Conservation (phyloP, 2,113 vertebrate species). For the Peromyscus californicus region DNA sequence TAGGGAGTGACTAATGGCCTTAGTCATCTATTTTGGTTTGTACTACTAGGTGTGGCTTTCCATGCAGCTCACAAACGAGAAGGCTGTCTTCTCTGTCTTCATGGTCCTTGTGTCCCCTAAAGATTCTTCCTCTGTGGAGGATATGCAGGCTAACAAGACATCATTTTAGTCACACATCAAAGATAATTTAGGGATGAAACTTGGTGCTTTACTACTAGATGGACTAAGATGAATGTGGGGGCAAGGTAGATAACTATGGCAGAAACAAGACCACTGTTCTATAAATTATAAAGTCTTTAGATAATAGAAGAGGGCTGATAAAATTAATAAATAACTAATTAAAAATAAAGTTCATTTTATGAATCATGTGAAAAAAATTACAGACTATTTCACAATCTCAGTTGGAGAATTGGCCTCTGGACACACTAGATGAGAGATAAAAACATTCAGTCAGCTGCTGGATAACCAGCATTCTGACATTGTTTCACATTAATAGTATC, state of each 20-base stretch:
- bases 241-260: background rate
- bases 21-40: conserved; percentile 34
- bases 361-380: background rate
- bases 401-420: background rate
- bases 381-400: background rate
- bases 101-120: background rate
- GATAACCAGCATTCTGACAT: background rate
- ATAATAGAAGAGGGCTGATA: background rate
- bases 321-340: background rate
- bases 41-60: conserved; percentile 2
- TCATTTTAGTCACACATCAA: background rate
- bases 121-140: background rate
- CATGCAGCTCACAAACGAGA: background rate
- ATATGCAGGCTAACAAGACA: background rate
- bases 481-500: background rate
- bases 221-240: background rate
- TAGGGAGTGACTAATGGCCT: conserved; percentile 15
- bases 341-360: background rate
- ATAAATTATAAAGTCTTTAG: background rate
- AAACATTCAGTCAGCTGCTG: background rate
- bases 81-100: background rate
- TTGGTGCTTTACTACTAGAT: conserved; percentile 1
- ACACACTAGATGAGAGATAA: background rate
- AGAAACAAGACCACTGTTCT: background rate
- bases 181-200: background rate